Percentiles rank a stretch among this genome's conserved stretches.
phyloP scores from a whole-genome alignment of 2,888 invertebrate species.

The Amitus sp. region DNA sequence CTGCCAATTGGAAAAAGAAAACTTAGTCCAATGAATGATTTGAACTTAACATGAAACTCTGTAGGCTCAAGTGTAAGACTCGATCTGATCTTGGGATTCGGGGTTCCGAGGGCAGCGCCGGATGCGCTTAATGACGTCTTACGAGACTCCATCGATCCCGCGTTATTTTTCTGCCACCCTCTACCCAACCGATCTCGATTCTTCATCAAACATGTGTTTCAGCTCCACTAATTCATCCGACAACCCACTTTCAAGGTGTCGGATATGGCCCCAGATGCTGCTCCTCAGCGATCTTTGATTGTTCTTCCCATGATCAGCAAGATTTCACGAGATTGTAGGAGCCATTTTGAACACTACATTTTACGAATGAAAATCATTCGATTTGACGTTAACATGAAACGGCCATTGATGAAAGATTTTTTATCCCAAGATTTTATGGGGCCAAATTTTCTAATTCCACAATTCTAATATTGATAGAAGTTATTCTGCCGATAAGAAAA shows the following conservation, averaged over 20 bases:
- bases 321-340: background rate
- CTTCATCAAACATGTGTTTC: constrained; percentile 63
- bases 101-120: constrained; percentile 51
- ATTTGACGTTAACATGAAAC: too few relatives aligned
- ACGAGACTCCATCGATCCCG: constrained; percentile 58
- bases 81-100: constrained; percentile 36
- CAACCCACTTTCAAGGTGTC: constrained; percentile 45
- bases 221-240: constrained; percentile 60
- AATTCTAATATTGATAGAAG: too few relatives aligned
- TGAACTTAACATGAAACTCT: constrained; percentile 50
- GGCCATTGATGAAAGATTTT: too few relatives aligned
- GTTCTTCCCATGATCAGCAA: constrained; percentile 8
- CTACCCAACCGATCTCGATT: constrained; percentile 38
- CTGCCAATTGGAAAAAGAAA: constrained; percentile 52
- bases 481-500: too few relatives aligned
- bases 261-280: constrained; percentile 61
- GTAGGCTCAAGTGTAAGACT: constrained; percentile 28
- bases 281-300: constrained; percentile 50
- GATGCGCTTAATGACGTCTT: constrained; percentile 64
- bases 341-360: too few relatives aligned
- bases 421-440: too few relatives aligned
- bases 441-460: too few relatives aligned
- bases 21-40: constrained; percentile 55
- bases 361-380: too few relatives aligned
- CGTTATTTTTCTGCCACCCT: constrained; percentile 61